Conservation (phyloP, 1,140 invertebrate species). For the Macrotrachela quadricornifera region DNA sequence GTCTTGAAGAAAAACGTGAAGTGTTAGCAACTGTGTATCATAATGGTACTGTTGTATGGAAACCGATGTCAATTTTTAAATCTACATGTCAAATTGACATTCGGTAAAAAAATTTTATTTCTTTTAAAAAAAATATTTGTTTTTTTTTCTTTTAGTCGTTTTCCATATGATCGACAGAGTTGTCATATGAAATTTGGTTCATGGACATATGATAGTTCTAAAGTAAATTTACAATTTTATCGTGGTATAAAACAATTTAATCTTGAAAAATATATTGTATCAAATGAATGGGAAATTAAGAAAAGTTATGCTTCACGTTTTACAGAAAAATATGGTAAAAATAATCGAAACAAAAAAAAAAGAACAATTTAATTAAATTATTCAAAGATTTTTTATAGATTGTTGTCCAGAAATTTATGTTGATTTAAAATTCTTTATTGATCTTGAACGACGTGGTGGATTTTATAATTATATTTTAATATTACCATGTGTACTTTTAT, state of each 20-base stretch:
- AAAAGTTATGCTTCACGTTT: too few species aligned
- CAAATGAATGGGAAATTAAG: slow-evolving; percentile 30
- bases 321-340: too few species aligned
- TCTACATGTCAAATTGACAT: slow-evolving; percentile 72
- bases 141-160: slow-evolving; percentile 11
- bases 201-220: slow-evolving; percentile 29
- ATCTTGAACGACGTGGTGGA: slow-evolving; percentile 22
- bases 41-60: slow-evolving; percentile 86
- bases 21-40: slow-evolving; percentile 34
- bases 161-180: slow-evolving; percentile 28
- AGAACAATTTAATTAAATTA: too few species aligned
- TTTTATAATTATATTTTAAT: slow-evolving; percentile 32
- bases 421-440: slow-evolving; percentile 7
- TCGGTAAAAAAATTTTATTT: background rate
- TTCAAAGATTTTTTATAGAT: too few species aligned
- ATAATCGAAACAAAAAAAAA: too few species aligned
- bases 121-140: too few species aligned
- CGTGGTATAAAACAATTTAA: slow-evolving; percentile 15
- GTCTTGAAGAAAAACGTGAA: slow-evolving; percentile 23
- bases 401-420: too few species aligned
- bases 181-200: slow-evolving; percentile 29
- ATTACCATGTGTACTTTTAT: slow-evolving; percentile 26
- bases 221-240: slow-evolving; percentile 23
- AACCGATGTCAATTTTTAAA: slow-evolving; percentile 92
- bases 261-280: slow-evolving; percentile 23